Conservation (phyloP, 2,113 vertebrate genomes). For the Chionis minor region DNA sequence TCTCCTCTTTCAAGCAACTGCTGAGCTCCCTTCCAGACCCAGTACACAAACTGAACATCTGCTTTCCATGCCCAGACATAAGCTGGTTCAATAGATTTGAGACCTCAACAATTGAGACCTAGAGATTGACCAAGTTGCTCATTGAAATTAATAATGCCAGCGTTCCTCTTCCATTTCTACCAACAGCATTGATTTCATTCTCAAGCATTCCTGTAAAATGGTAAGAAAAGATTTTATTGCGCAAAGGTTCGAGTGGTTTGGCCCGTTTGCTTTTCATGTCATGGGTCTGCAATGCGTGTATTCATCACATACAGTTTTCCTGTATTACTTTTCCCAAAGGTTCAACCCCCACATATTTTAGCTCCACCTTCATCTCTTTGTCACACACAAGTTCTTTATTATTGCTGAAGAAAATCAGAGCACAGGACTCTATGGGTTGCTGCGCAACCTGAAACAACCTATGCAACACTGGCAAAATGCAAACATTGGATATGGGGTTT, state of each 20-base stretch:
- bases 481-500: background rate
- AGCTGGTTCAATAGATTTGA: background rate
- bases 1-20: background rate
- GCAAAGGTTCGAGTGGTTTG: background rate
- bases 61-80: background rate
- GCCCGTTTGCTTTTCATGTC: background rate
- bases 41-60: background rate
- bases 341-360: background rate
- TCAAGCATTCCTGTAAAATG: background rate
- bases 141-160: background rate
- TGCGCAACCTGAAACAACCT: background rate
- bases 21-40: background rate
- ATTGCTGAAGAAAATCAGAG: conserved; percentile 23
- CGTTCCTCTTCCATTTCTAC: background rate
- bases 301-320: background rate
- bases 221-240: background rate
- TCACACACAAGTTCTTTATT: background rate
- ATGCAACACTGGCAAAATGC: background rate
- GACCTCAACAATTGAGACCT: background rate
- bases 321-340: background rate
- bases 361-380: background rate
- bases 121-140: background rate
- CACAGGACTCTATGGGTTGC: background rate
- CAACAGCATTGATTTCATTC: background rate
- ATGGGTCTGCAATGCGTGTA: background rate